A percentile compares a stretch with the other conserved stretches of the same genome.
These are phyloP conservation scores for Cyaniris semiargus DNA, from an alignment of 2,888 invertebrate species.

Conservation along the genomic window DNA sequence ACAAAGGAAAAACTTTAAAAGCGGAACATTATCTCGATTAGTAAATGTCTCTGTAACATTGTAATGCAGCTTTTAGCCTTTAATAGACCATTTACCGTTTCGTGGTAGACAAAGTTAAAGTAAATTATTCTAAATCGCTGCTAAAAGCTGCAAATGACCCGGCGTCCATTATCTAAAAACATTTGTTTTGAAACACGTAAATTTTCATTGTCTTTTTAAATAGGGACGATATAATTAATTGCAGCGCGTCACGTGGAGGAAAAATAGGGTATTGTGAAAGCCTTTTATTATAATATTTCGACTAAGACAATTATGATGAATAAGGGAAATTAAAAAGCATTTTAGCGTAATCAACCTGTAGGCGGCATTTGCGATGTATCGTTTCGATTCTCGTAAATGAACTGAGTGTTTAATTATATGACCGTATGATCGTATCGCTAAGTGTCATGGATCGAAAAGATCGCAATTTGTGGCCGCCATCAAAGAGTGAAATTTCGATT, in stretches of 20 bases:
- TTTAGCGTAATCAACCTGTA: background rate
- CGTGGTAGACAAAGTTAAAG: conserved; percentile 14
- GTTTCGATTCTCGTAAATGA: too few relatives aligned
- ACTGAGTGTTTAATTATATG: too few relatives aligned
- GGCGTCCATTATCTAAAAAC: conserved; percentile 21
- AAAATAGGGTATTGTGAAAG: background rate
- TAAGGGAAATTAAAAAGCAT: background rate
- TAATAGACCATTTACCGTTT: conserved; percentile 24
- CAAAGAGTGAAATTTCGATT: too few relatives aligned
- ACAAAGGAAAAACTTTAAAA: background rate
- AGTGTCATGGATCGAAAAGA: too few relatives aligned
- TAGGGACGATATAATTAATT: conserved; percentile 6
- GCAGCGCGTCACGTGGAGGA: background rate
- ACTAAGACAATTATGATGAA: too few relatives aligned
- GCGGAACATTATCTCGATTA: background rate
- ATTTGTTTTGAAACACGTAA: conserved; percentile 18
- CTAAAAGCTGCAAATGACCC: conserved; percentile 21
- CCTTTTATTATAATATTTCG: background rate
- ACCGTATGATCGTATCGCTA: too few relatives aligned
- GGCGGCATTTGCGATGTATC: too few relatives aligned
- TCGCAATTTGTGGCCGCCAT: too few relatives aligned
- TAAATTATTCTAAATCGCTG: conserved; percentile 26
- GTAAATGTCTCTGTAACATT: background rate
- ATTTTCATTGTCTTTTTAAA: conserved; percentile 22
- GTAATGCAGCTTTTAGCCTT: conserved; percentile 1